Evolutionary conservation across 2,888 invertebrate species (phyloP).

Genomic region (Lasioglossum vierecki): DNA sequence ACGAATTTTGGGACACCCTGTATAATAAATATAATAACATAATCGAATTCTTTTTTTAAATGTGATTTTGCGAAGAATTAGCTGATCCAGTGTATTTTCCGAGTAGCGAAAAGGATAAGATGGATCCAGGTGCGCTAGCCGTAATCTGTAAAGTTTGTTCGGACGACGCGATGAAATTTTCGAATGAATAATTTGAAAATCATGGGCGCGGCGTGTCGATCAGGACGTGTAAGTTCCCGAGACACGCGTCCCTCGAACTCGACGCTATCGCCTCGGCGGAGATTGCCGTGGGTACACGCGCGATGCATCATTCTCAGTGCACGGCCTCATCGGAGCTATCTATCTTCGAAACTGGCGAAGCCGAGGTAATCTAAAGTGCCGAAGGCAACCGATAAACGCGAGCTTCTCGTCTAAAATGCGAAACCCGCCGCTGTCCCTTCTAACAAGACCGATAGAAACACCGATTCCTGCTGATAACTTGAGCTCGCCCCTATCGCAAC

Average conservation of each 20-base stretch:
- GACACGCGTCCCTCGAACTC: neutral
- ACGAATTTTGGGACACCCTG: too few relatives aligned
- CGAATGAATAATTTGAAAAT: neutral
- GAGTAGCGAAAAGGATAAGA: neutral
- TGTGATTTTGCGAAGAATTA: neutral
- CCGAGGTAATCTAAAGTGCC: slow-evolving; percentile 66
- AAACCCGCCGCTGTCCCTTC: slow-evolving; percentile 22
- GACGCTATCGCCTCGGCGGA: neutral
- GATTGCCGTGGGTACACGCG: slow-evolving; percentile 12
- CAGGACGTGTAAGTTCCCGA: neutral
- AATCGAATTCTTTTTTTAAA: too few relatives aligned
- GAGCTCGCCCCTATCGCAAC: slow-evolving; percentile 7
- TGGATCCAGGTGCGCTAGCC: neutral
- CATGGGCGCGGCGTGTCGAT: neutral
- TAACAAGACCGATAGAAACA: slow-evolving; percentile 28
- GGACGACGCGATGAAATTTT: neutral
- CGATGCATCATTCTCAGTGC: slow-evolving; percentile 60
- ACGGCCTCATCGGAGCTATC: slow-evolving; percentile 64
- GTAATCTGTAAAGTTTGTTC: neutral
- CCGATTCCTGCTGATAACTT: slow-evolving; percentile 25
- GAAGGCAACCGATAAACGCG: slow-evolving; percentile 66
- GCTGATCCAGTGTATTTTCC: neutral
- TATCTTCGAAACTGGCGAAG: slow-evolving; percentile 66
- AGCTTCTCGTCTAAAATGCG: slow-evolving; percentile 43
- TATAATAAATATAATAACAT: too few relatives aligned